phyloP scores from a whole-genome alignment of 2,797 vertebrate species.

The Mus minutoides region DNA sequence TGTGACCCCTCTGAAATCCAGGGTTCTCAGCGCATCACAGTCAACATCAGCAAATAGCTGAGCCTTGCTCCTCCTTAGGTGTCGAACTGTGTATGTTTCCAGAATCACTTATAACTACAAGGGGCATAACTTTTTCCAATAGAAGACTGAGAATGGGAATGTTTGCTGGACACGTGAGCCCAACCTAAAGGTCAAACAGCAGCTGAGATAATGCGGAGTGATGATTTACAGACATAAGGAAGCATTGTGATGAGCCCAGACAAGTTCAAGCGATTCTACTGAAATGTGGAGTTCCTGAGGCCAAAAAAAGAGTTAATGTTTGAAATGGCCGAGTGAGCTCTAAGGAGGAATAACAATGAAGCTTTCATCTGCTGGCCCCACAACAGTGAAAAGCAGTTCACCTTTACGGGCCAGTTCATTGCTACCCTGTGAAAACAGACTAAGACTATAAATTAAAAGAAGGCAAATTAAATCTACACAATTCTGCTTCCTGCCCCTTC shows the following conservation, averaged over 20 bases:
- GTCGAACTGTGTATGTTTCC: background rate
- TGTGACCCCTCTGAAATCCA: background rate
- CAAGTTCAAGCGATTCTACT: constrained; percentile 3
- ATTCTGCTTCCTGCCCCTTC: constrained; percentile 61
- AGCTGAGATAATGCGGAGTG: background rate
- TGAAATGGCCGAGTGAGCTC: constrained; percentile 50
- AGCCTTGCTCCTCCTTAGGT: background rate
- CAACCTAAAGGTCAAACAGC: constrained; percentile 16
- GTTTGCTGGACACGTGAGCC: background rate
- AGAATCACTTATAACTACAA: background rate
- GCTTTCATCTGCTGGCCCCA: constrained; percentile 49
- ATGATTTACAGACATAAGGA: background rate
- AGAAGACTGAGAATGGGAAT: constrained; percentile 16
- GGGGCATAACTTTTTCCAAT: background rate
- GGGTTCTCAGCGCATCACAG: background rate
- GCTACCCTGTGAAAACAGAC: constrained; percentile 35
- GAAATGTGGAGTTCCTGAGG: constrained; percentile 13
- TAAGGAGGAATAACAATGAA: constrained; percentile 51
- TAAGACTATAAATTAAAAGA: constrained; percentile 37
- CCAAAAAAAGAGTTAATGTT: constrained; percentile 57
- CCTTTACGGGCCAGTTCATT: constrained; percentile 31
- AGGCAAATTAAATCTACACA: constrained; percentile 51
- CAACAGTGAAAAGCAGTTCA: constrained; percentile 23
- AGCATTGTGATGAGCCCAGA: background rate
- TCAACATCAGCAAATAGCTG: background rate